These are phyloP conservation scores for Cistogaster globosa DNA, from an alignment of 2,888 invertebrate genomes.

Conservation along the genomic window DNA sequence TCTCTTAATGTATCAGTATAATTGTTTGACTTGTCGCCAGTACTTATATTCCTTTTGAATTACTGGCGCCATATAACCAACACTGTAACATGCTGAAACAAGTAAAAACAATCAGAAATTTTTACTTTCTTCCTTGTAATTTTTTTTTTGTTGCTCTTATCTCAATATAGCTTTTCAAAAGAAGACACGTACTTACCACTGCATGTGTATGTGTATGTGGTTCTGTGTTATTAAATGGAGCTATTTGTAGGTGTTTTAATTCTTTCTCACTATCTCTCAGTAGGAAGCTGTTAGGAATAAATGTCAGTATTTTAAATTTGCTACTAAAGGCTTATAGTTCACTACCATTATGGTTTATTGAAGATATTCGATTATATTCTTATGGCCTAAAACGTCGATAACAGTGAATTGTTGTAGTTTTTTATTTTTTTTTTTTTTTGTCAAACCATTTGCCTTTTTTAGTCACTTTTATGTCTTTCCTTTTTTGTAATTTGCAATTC, in stretches of 20 bases:
- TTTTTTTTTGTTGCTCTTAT: slow-evolving; percentile 9
- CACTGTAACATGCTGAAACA: neutral
- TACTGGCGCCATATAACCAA: slow-evolving; percentile 34
- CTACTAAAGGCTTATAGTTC: slow-evolving; percentile 53
- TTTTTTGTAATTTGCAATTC: neutral
- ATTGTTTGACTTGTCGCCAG: slow-evolving; percentile 1
- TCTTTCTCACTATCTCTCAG: neutral
- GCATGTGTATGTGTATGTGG: neutral
- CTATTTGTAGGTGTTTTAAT: slow-evolving; percentile 5
- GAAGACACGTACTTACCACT: neutral
- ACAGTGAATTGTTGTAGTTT: slow-evolving; percentile 6
- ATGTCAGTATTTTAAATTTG: slow-evolving; percentile 54
- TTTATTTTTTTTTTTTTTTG: neutral
- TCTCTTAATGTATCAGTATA: neutral
- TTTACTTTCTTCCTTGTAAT: neutral
- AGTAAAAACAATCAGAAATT: no score
- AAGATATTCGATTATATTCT: slow-evolving; percentile 59
- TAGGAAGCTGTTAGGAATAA: slow-evolving; percentile 1
- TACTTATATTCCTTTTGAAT: slow-evolving; percentile 26
- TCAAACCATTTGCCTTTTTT: neutral
- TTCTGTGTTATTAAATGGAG: neutral
- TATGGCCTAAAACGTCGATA: slow-evolving; percentile 43
- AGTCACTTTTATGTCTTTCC: neutral
- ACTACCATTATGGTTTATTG: slow-evolving; percentile 62
- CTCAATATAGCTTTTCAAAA: neutral